Evolutionary conservation across 2,113 vertebrate genomes (phyloP), one percentile per base, ranked within the genome.

Genomic region (Dipodomys spectabilis): DNA sequence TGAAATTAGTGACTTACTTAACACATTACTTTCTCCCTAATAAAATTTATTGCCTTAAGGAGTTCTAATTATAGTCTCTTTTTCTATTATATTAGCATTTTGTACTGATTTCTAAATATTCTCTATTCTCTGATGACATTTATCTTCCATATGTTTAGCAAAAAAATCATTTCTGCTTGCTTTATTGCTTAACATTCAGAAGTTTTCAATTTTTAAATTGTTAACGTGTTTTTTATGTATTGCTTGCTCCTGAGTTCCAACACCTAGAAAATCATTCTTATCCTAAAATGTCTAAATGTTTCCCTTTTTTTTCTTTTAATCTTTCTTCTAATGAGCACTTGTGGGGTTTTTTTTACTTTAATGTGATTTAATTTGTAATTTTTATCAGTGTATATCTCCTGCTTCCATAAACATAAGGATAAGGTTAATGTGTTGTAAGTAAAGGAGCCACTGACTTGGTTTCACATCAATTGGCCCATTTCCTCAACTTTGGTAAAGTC

Each of bases 161-260:
- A 82, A 79, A 25, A 64, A 44, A 85, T 72, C 25, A 6, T 27
- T 89, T 78, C 72, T 68, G 19, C 83, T 35, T 74, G 67, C 64
- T 86, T 64, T 82, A 88, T 67, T 67, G 75, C 82, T 92, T 88
- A 80, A 87, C 12, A 78, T 45, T 45, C 39, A 86, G 45, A 71
- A 7, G 12, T 32, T 78, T 71, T 78, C 65, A 53, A 12, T 71
- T 39, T 82, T 68, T 44, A 45, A 1, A 32, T 49, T 79, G 27
- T 53, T 49, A 60, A 20, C 28, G 30, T 62, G 19, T 4, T 86
- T 81, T 78, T 60, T 6, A 82, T 69, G 83, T 57, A 35, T 60
- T 83, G 25, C 67, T 92, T 88, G 23, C 65, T 57, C 32, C 53
- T 93, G 71, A 86, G 30, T 73, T 68, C 25, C 30, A 30, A 64